phyloP scores from a whole-genome alignment of 2,113 vertebrate genomes.

The Pimephales promelas region DNA sequence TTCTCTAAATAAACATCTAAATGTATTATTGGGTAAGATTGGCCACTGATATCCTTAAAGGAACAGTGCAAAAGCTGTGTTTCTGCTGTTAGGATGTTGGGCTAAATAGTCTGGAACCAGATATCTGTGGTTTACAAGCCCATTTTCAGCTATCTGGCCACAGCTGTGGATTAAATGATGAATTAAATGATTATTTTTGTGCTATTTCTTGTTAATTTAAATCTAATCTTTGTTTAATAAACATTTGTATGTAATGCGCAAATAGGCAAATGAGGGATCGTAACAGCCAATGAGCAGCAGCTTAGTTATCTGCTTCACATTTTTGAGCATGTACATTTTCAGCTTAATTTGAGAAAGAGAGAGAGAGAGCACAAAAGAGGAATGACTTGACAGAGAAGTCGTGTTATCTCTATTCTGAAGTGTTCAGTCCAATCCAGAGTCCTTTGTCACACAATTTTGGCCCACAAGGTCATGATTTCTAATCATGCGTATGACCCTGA shows the following conservation, averaged over 20 bases:
- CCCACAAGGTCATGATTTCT: slow-evolving; percentile 59
- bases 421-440: slow-evolving; percentile 4
- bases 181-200: slow-evolving; percentile 36
- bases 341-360: slow-evolving; percentile 32
- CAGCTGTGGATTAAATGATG: slow-evolving; percentile 38
- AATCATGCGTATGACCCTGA: slow-evolving; percentile 64
- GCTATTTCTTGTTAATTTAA: slow-evolving; percentile 20
- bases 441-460: slow-evolving; percentile 42
- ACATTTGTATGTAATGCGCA: slow-evolving; percentile 10
- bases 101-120: slow-evolving; percentile 30
- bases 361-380: not conserved
- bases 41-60: slow-evolving; percentile 38
- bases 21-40: slow-evolving; percentile 43
- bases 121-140: slow-evolving; percentile 17
- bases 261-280: slow-evolving; percentile 6
- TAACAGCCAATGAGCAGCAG: slow-evolving; percentile 19
- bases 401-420: slow-evolving; percentile 16
- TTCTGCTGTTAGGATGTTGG: not conserved
- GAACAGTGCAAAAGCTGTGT: slow-evolving; percentile 6
- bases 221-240: slow-evolving; percentile 37
- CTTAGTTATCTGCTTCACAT: slow-evolving; percentile 11
- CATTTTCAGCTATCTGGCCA: slow-evolving; percentile 31
- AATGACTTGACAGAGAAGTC: not conserved
- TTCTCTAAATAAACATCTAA: slow-evolving; percentile 59
- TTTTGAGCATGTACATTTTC: slow-evolving; percentile 15